Evolutionary conservation across 2,797 vertebrate genomes (phyloP).

Genomic region (Toxotes lorentzi): DNA sequence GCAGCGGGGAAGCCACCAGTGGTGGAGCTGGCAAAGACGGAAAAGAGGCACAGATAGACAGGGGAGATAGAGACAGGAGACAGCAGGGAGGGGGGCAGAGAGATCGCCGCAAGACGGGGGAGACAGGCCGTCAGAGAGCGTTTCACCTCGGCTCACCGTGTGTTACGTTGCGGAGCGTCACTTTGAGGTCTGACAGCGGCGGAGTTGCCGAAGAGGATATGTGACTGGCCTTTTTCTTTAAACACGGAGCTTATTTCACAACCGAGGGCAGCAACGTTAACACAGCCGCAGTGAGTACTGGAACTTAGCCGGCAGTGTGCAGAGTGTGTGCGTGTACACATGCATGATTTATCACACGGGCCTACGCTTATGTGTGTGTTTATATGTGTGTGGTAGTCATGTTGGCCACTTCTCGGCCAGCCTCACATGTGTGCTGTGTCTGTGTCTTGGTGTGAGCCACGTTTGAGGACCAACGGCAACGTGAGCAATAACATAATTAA

Average conservation of each 20-base stretch:
- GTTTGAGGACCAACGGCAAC: conserved; percentile 14
- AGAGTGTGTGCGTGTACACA: conserved; percentile 25
- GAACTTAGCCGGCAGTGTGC: conserved; percentile 64
- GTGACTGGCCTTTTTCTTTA: conserved; percentile 31
- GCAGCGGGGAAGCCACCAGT: conserved; percentile 73
- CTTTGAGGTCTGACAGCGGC: conserved; percentile 34
- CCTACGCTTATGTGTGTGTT: conserved; percentile 21
- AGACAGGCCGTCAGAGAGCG: conserved; percentile 8
- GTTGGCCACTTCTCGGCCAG: conserved; percentile 19
- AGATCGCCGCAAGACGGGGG: conserved; percentile 8
- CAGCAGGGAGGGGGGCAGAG: background rate
- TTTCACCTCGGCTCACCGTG: conserved; percentile 38
- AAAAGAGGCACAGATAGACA: conserved; percentile 55
- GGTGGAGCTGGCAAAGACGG: conserved; percentile 65
- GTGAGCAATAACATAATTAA: conserved; percentile 40
- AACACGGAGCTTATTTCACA: conserved; percentile 54
- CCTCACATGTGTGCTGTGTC: conserved; percentile 22
- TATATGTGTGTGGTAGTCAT: conserved; percentile 10
- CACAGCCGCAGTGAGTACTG: conserved; percentile 77
- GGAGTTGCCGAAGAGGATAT: conserved; percentile 28
- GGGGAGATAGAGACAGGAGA: conserved; percentile 4
- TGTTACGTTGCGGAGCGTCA: conserved; percentile 18
- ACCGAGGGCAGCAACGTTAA: conserved; percentile 51
- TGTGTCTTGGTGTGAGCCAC: background rate
- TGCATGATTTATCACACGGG: conserved; percentile 47